Base-by-base conservation (phyloP, 2,797 vertebrate genomes). In the Gobionotothen gibberifrons region DNA sequence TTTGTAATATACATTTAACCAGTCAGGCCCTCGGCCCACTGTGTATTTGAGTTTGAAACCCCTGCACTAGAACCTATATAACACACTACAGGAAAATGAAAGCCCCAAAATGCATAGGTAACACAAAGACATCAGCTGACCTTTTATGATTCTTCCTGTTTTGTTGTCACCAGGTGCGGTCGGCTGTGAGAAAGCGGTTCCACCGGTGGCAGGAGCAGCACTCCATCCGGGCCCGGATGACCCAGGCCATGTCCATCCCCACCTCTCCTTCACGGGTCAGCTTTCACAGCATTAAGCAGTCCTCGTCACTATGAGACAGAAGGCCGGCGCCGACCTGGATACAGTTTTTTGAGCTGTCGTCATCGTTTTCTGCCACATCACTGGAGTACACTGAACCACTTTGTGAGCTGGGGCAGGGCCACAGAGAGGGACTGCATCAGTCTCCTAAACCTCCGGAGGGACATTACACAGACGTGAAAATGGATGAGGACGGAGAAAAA, bases 201-300 rank as follows among this genome's bases (percentile, higher is more conserved):
- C 97, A 96, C 83, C 96, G 96, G 0, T 98, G 97, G 97, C 97
- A 98, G 92, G 97, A 98, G 95, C 97, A 97, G 72, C 97, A 98
- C 83, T 97, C 97, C 2, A 96, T 98, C 90, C 95, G 97, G 0
- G 95, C 95, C 68, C 87, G 96, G 0, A 95, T 98, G 87, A 97
- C 96, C 19, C 94, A 96, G 9, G 96, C 97, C 70, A 97, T 97
- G 96, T 98, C 97, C 87, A 97, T 98, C 85, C 97, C 96, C 78
- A 98, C 97, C 0, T 98, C 97, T 4, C 97, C 97, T 0, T 97
- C 96, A 12, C 95, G 96, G 76, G 92, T 93, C 89, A 93, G 91
- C 78, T 93, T 93, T 40, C 92, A 93, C 91, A 93, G 97, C 93
- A 97, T 98, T 95, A 98, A 98, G 89, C 97, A 98, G 84, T 97